Conservation (phyloP, 2,113 vertebrate genomes). For the Paracanthobrama guichenoti region DNA sequence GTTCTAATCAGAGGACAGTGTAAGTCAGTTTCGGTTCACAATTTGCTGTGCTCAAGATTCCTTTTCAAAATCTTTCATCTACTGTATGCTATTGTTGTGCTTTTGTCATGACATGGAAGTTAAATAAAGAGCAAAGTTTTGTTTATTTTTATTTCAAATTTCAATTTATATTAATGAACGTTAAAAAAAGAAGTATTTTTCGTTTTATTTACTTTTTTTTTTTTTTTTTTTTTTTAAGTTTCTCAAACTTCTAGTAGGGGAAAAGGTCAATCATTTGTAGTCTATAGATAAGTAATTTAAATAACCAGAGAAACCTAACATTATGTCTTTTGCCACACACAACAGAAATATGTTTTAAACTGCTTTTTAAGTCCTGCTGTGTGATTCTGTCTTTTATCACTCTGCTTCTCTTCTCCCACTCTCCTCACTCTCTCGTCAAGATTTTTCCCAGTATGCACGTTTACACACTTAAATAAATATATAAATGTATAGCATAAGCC, state of each 20-base stretch:
- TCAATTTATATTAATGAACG: not conserved
- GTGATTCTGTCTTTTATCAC: not conserved
- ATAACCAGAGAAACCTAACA: not conserved
- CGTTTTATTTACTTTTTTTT: too few relatives aligned
- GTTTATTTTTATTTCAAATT: not conserved
- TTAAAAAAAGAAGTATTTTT: not conserved
- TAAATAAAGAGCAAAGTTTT: not conserved
- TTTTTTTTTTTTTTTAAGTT: not conserved
- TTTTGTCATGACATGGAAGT: not conserved
- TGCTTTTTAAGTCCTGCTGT: not conserved
- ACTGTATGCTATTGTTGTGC: not conserved
- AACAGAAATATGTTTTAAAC: not conserved
- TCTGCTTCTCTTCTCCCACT: not conserved
- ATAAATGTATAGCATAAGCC: constrained; percentile 33
- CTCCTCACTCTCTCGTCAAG: not conserved
- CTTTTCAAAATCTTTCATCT: not conserved
- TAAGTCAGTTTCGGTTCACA: not conserved
- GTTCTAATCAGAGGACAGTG: not conserved
- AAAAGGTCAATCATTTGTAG: not conserved
- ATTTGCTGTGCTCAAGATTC: not conserved
- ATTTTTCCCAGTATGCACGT: not conserved
- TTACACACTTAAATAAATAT: constrained; percentile 42
- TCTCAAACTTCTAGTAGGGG: not conserved
- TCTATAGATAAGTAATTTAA: not conserved
- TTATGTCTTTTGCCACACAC: not conserved